These are phyloP conservation scores for Melanaphis sacchari DNA, from an alignment of 1,140 invertebrate species.

Conservation along the genomic window DNA sequence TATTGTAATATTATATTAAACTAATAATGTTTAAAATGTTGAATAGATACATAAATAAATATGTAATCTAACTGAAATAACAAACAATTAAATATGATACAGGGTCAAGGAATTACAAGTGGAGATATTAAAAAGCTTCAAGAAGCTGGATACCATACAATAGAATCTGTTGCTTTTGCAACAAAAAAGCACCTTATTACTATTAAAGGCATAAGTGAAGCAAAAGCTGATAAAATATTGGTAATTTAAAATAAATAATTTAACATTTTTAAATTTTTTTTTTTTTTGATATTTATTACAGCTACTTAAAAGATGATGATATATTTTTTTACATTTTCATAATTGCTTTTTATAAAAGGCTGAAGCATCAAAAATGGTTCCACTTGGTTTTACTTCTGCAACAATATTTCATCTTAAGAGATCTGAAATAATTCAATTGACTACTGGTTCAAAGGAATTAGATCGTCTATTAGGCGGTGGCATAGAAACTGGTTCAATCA, in stretches of 20 bases:
- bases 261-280: neutral
- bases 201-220: slow-evolving; percentile 97
- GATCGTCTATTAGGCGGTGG: slow-evolving; percentile 94
- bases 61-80: neutral
- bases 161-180: slow-evolving; percentile 94
- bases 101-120: slow-evolving; percentile 86
- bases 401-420: slow-evolving; percentile 95
- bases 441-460: slow-evolving; percentile 93
- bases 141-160: slow-evolving; percentile 92
- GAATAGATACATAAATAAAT: neutral
- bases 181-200: slow-evolving; percentile 88
- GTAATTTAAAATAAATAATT: slow-evolving; percentile 62
- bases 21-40: neutral
- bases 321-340: neutral
- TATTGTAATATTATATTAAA: slow-evolving; percentile 39
- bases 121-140: slow-evolving; percentile 93
- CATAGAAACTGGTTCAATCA: slow-evolving; percentile 99
- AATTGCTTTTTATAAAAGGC: slow-evolving; percentile 64
- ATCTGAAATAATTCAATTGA: slow-evolving; percentile 86
- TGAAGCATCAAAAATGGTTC: slow-evolving; percentile 92
- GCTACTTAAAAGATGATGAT: neutral
- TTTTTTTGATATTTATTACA: neutral
- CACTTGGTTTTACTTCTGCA: slow-evolving; percentile 97
- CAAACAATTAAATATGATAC: neutral
- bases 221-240: slow-evolving; percentile 96